phyloP scores from a whole-genome alignment of 2,113 vertebrate genomes.

The Zapus hudsonius region DNA sequence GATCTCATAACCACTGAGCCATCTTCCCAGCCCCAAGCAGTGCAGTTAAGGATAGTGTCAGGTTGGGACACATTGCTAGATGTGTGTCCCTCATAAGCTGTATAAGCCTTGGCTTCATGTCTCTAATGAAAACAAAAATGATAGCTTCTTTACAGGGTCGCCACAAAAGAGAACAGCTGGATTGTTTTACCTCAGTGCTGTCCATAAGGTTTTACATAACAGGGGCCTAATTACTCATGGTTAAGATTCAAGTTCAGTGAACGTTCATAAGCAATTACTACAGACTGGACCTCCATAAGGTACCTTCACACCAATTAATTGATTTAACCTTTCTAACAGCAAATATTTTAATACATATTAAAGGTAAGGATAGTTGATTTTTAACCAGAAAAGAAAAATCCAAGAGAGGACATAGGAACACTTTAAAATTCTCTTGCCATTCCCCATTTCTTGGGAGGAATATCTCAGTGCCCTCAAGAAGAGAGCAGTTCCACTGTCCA shows the following conservation, averaged over 20 bases:
- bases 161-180: background rate
- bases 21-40: too few relatives aligned
- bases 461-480: background rate
- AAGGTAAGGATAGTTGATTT: background rate
- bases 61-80: background rate
- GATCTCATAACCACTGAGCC: too few relatives aligned
- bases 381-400: background rate
- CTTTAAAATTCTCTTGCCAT: background rate
- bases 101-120: background rate
- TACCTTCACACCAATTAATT: background rate
- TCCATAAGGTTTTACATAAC: background rate
- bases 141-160: background rate
- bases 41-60: background rate
- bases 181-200: background rate
- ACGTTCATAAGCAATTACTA: background rate
- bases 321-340: background rate
- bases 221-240: background rate
- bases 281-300: background rate
- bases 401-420: background rate
- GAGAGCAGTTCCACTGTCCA: background rate
- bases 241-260: constrained; percentile 28
- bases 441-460: background rate
- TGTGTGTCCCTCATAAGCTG: background rate
- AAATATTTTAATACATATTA: constrained; percentile 11
- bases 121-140: background rate